phyloP scores from a whole-genome alignment of 2,888 invertebrate species.

The Diplazon laetatorius region DNA sequence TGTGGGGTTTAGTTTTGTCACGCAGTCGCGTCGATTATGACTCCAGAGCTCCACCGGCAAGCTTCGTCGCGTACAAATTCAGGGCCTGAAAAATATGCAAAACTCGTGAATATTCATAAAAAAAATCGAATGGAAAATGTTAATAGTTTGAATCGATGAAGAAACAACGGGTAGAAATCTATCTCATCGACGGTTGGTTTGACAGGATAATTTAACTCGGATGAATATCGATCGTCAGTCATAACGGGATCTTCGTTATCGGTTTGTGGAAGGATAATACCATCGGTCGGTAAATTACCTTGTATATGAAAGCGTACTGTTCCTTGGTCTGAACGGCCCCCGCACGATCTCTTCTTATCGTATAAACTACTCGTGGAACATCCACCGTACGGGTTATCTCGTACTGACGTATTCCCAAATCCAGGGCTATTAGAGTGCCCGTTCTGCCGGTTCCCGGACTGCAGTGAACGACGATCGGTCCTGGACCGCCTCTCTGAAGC shows the following conservation, averaged over 20 bases:
- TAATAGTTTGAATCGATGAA: neutral
- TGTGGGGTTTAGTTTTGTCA: constrained; percentile 17
- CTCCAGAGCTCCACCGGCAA: constrained; percentile 89
- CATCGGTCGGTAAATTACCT: constrained; percentile 84
- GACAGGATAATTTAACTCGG: too few relatives aligned
- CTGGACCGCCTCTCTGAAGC: constrained; percentile 83
- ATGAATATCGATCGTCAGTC: neutral
- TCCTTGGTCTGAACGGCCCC: constrained; percentile 95
- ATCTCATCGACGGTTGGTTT: neutral
- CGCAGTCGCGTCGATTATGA: constrained; percentile 72
- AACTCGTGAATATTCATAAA: too few relatives aligned
- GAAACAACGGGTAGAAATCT: neutral
- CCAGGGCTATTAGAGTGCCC: constrained; percentile 93
- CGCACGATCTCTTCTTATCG: constrained; percentile 92
- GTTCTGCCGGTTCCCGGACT: constrained; percentile 96
- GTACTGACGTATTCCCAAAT: constrained; percentile 93
- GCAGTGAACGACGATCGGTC: constrained; percentile 92
- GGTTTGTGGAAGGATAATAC: constrained; percentile 12
- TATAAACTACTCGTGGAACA: constrained; percentile 93
- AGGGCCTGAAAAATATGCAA: too few relatives aligned
- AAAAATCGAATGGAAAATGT: too few relatives aligned
- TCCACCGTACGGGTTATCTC: constrained; percentile 92
- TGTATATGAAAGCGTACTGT: constrained; percentile 96
- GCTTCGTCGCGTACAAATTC: constrained; percentile 92
- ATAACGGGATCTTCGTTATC: neutral